Evolutionary conservation across 2,113 vertebrate species (phyloP), one percentile per base, ranked within the genome.

Genomic region (Leucosticte australis): DNA sequence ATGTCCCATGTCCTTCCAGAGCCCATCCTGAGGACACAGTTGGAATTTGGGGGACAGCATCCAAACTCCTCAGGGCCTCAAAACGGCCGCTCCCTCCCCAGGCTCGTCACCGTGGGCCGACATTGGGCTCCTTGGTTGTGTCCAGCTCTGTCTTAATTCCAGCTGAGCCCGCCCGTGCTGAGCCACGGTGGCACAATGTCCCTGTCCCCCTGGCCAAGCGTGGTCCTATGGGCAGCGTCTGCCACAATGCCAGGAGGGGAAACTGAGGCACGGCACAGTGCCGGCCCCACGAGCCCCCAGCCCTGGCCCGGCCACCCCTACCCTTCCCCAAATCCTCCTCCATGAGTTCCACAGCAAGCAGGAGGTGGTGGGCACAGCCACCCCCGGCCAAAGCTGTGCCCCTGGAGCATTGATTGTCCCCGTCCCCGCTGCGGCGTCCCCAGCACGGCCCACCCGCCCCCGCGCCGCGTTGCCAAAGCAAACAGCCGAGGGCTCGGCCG

Each of bases 391-490:
- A 53, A 47, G 30, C 49, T 0, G 4, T 0, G 0, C 44, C 57
- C 47, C 44, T 7, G 9, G 22, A 67, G 64, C 90, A 69, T 39
- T 1, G 55, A 74, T 46, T 27, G 16, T 50, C 50, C 60, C 87
- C 56, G 11, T 62, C 41, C n/a, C 30, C 3, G 31, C 92, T 27
- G 2, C 31, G 4, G 52, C 2, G 2, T 81, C 94, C 90, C 67
- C 52, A 5, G 82, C 44, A 13, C 6, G 20, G 12, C 70, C 83
- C 83, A 4, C 49, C 94, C 9, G 49, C 91, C 90, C 95, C 91
- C 75, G 9, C 87, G 74, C 97, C 95, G 95, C 69, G 94, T 96
- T 95, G 96, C 94, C 94, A 97, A 80, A 97, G 97, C 97, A 98
- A 98, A 98, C 96, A 98, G 96, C 95, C 77, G 80, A 90, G 89